Base-by-base conservation (phyloP, 2,113 vertebrate species). In the Melanostigma gelatinosum region DNA sequence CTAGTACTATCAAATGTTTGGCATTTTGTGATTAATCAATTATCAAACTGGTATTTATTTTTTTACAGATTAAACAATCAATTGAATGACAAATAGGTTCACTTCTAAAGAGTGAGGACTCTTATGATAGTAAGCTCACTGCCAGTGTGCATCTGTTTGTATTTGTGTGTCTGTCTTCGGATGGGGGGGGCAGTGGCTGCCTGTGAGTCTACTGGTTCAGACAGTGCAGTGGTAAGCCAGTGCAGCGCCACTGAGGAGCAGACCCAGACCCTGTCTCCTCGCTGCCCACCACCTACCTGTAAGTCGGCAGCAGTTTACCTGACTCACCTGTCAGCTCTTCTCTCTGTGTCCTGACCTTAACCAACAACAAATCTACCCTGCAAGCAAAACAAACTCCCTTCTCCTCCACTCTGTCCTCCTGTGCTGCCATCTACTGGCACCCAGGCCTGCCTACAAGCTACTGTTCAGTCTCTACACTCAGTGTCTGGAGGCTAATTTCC, bases 161-260 rank as follows among this genome's bases (percentile, higher is more conserved):
- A 29, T 89, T 72, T 84, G 82, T 92, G 75, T 89, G 73, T 89
- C 50, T 90, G 73, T 87, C 38, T 61, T 75, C 4, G 0, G 20
- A 36, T 58, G 52, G 38, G 48, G 75, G 38, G 48, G 75, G 44
- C 83, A 90, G 91, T 63, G 16, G 83, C 89, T 46, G 86, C 82
- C 63, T 78, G 80, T 69, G 87, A 76, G 68, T 75, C 90, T 65
- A 74, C 88, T 85, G 91, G 84, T 84, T 74, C 76, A 86, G 93
- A 93, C 88, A 92, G 89, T 77, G 85, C 90, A 36, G 84, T 90
- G 83, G 82, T 89, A 29, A 93, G 78, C 77, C 88, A 92, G 84
- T 86, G 90, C 93, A 93, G 89, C 85, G 83, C 81, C 22, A 76
- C 27, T 44, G 92, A 92, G 79, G 91, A 95, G 1, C 52, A 55